Evolutionary conservation across 2,888 invertebrate species (phyloP), one percentile per base, ranked within the genome.

Genomic region (Zonitis immaculata): DNA sequence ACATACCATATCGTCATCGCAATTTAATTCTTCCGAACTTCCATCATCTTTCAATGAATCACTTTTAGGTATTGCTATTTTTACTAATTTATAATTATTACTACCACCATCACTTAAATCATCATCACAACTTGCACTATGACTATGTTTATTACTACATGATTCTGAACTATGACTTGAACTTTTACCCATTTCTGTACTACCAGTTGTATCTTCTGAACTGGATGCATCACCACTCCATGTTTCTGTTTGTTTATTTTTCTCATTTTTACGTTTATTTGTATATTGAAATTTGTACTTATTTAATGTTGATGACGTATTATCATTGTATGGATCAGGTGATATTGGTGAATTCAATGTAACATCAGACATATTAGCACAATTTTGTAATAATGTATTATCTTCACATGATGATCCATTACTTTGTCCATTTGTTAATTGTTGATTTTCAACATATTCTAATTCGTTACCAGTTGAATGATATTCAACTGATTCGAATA

Each of bases 281-380:
- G 71, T 73, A 58, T 76, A 76, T 60, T 76, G 76, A 59, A 73
- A 76, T 62, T 75, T 76, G 61, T 73, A 76, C 62, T 76, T 76
- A 61, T 74, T 73, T 47, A 71, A 60, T 20, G 63, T 56, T 22
- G 71, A 63, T 6, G 71, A 66, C 46, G 64, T 69, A 28, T 66
- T 63, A 51, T 69, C 68, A 27, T 67, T 65, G 51, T 68, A 73
- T 30, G 69, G 62, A 51, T 75, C 75, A 6, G 70, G 73, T 22
- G 74, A 73, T 49, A 76, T 71, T 8, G 76, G 76, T 9, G 75
- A 74, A 48, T 73, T 72, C 28, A 76, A 59, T n/a, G 76, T 76
- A 6, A 76, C 75, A 58, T 76, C 76, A 9, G 75, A 73, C 72
- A 76, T 74, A 3, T 71, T 70, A 6, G 73, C 70, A 52, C 74